Evolutionary conservation across 2,797 vertebrate species (phyloP).

Genomic region (Ciconia nigra): DNA sequence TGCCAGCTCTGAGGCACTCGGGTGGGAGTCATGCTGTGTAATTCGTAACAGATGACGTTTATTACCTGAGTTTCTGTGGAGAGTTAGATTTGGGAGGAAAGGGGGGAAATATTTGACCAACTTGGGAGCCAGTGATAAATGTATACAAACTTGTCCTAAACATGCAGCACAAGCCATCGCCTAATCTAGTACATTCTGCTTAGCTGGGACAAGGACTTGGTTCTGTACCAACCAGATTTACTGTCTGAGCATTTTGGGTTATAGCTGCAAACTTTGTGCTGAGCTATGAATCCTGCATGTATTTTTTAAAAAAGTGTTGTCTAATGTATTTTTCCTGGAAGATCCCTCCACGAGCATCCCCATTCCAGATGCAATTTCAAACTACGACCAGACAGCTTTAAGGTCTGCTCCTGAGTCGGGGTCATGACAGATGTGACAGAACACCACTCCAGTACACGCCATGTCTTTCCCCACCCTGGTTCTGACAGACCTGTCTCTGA

Average conservation of each 20-base stretch:
- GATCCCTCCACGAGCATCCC: not conserved
- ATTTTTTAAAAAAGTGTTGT: not conserved
- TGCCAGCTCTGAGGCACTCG: constrained; percentile 7
- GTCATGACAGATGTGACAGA: not conserved
- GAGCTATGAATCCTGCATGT: not conserved
- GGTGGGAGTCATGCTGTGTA: not conserved
- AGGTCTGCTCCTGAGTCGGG: not conserved
- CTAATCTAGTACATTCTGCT: not conserved
- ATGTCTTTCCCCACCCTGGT: not conserved
- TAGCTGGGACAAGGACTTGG: not conserved
- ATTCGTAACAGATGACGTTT: constrained; percentile 30
- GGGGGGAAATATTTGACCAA: not conserved
- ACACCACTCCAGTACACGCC: not conserved
- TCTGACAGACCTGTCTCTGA: not conserved
- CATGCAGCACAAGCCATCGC: not conserved
- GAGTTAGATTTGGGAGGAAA: not conserved
- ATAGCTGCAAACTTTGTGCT: not conserved
- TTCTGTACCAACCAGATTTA: not conserved
- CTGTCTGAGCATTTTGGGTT: not conserved
- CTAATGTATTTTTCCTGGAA: constrained; percentile 7
- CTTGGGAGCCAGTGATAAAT: not conserved
- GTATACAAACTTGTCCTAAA: not conserved
- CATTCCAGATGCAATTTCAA: not conserved
- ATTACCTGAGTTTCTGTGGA: constrained; percentile 14
- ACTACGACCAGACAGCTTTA: not conserved